Evolutionary conservation across 2,797 vertebrate species (phyloP).

Genomic region (Pygocentrus nattereri): DNA sequence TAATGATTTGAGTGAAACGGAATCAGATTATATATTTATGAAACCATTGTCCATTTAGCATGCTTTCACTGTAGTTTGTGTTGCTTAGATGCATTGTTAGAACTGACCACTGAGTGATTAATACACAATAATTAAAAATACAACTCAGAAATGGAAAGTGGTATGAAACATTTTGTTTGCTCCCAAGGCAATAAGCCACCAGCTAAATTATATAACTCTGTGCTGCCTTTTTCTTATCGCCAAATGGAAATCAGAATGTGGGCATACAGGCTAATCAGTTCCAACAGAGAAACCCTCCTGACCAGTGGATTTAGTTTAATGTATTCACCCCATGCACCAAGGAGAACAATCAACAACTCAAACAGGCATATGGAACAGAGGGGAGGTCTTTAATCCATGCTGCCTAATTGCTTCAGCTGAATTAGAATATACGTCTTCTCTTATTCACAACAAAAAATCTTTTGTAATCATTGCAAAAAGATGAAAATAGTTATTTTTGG

Average conservation of each 20-base stretch:
- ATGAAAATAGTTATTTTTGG: too few relatives aligned
- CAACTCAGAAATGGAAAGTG: background rate
- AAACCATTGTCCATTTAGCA: background rate
- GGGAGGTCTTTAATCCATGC: background rate
- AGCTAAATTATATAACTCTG: background rate
- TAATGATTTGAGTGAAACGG: constrained; percentile 3
- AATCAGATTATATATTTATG: background rate
- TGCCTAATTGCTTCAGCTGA: background rate
- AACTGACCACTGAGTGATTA: constrained; percentile 12
- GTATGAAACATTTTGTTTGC: background rate
- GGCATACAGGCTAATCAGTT: background rate
- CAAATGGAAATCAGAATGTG: constrained; percentile 1
- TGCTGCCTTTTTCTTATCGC: background rate
- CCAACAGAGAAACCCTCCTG: background rate
- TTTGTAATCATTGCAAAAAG: background rate
- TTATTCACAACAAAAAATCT: background rate
- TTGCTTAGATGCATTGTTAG: background rate
- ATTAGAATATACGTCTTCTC: background rate
- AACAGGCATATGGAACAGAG: background rate
- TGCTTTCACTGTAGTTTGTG: too few relatives aligned
- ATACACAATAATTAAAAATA: constrained; percentile 16
- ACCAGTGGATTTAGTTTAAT: background rate
- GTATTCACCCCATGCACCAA: background rate
- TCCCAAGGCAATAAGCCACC: background rate
- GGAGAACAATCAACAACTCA: constrained; percentile 5